A percentile compares a stretch with the other conserved stretches of the same genome.
Evolutionary conservation across 1,140 invertebrate species (phyloP).

Genomic region (Atta colombica): DNA sequence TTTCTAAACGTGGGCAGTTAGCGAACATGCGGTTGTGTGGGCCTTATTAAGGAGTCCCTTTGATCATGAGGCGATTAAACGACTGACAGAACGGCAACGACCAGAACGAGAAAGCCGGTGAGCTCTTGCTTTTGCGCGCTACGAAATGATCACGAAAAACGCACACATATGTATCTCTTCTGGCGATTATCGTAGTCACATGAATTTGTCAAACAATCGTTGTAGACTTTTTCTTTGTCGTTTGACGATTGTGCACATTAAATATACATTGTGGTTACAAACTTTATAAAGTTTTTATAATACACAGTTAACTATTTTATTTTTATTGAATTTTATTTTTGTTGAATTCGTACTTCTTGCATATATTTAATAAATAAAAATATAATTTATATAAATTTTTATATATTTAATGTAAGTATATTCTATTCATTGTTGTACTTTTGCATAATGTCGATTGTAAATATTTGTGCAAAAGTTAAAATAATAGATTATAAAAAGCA

Average conservation of each 20-base stretch:
- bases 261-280: neutral
- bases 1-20: slow-evolving; percentile 31
- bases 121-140: slow-evolving; percentile 22
- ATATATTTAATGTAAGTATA: no score
- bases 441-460: neutral
- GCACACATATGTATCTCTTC: neutral
- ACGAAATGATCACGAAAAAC: slow-evolving; percentile 20
- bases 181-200: neutral
- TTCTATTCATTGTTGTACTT: neutral
- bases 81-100: slow-evolving; percentile 51
- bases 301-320: neutral
- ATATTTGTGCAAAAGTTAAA: neutral
- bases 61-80: slow-evolving; percentile 54
- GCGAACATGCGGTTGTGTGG: slow-evolving; percentile 38
- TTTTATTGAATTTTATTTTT: slow-evolving; percentile 12
- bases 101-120: slow-evolving; percentile 27
- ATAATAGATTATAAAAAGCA: neutral
- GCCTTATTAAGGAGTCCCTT: slow-evolving; percentile 55
- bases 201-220: slow-evolving; percentile 13
- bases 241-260: neutral
- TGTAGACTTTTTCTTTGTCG: neutral
- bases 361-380: neutral
- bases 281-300: neutral
- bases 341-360: neutral
- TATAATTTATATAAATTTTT: neutral